Evolutionary conservation across 2,888 invertebrate genomes (phyloP), one percentile per base, ranked within the genome.

Genomic region (Anthrax anthrax): DNA sequence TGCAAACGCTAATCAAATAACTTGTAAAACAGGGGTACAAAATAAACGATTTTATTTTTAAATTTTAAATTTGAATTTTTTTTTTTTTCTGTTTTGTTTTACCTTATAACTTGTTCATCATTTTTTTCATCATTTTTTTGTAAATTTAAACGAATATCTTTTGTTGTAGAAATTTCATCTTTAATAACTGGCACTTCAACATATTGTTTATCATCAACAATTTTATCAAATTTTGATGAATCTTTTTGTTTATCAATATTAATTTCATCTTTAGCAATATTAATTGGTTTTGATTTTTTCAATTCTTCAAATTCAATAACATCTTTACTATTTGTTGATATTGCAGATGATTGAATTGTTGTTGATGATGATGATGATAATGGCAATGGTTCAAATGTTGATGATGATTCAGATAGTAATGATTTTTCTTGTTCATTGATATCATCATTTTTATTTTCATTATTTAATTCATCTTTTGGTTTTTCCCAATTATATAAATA

Each of bases 201-300:
- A 58, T 67, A 69, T 50, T 67, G 65, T 43, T 66, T 64, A 51
- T 69, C 69, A 47, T 64, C 68, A 38, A 66, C 60, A 18, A 60
- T 62, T 49, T 62, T 64, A 60, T 65, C 70, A 48, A 64, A 65
- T 52, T 64, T 69, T 29, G 64, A 68, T 3, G 64, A 60, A 52
- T 64, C 63, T 19, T 48, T 48, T 27, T 47, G 46, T 18, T 52
- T 48, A 18, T 67, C 62, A n/a, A n/a, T n/a, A n/a, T n/a, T n/a
- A 3, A 59, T 56, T 32, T 66, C 61, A 18, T 64, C 49, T 36
- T 60, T 49, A 44, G 48, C 19, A 44, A 48, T 9, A 43, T 42
- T 14, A 51, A 48, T 59, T 27, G 47, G 44, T 34, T 52, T 50
- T 8, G 52, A 51, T 57, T 53, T 60, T 52, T 67, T 67, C n/a